phyloP scores from a whole-genome alignment of 2,797 vertebrate genomes.

The Anolis apletophallus region DNA sequence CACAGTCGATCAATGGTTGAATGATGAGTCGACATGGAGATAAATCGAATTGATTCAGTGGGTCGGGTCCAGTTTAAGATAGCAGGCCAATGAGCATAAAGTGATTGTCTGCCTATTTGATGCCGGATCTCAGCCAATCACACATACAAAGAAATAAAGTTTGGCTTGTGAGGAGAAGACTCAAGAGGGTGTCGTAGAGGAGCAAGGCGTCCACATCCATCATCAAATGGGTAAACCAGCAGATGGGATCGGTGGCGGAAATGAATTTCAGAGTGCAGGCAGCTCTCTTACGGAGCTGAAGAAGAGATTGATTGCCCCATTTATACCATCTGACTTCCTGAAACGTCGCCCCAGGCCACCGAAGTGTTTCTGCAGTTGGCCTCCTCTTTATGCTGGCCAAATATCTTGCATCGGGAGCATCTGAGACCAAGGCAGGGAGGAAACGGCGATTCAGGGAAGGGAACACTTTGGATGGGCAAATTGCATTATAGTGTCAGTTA shows the following conservation, averaged over 20 bases:
- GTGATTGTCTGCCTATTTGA: too few relatives aligned
- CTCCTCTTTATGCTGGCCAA: background rate
- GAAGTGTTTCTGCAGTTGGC: background rate
- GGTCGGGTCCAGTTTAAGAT: too few relatives aligned
- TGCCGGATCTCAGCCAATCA: background rate
- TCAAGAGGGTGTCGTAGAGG: background rate
- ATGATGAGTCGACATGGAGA: too few relatives aligned
- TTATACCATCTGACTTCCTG: background rate
- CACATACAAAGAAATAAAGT: background rate
- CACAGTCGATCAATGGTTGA: too few relatives aligned
- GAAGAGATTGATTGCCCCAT: slow-evolving; percentile 4
- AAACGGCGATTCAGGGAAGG: background rate
- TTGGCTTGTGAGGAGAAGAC: background rate
- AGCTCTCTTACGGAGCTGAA: background rate
- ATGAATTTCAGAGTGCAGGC: background rate
- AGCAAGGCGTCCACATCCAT: background rate
- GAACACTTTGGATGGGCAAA: too few relatives aligned
- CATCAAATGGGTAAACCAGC: background rate
- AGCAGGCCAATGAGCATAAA: too few relatives aligned
- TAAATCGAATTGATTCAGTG: too few relatives aligned
- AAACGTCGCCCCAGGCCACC: background rate
- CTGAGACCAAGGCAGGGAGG: background rate
- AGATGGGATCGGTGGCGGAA: background rate
- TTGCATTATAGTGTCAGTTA: too few relatives aligned
- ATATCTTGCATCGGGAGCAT: background rate